These are phyloP conservation scores for Sesia apiformis DNA, from an alignment of 2,888 invertebrate genomes.

Conservation along the genomic window DNA sequence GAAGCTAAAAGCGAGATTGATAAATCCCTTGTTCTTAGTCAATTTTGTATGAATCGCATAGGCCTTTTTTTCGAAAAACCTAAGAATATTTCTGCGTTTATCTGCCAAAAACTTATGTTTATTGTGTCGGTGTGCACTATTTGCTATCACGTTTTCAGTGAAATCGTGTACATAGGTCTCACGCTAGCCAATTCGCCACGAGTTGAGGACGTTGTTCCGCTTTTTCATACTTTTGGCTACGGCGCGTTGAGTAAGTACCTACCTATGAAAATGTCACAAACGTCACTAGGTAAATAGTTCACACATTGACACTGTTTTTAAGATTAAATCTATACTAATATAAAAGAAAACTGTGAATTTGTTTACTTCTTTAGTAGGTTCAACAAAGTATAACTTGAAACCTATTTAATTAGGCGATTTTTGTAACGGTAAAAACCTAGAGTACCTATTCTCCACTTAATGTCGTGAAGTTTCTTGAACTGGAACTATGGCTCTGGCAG, in stretches of 20 bases:
- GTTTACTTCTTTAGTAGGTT: too few species aligned
- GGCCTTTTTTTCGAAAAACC: conserved; percentile 45
- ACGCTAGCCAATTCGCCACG: conserved; percentile 54
- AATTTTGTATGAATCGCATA: conserved; percentile 48
- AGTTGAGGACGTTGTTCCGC: conserved; percentile 61
- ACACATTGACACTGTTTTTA: too few species aligned
- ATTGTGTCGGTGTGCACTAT: conserved; percentile 37
- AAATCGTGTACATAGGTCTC: conserved; percentile 49
- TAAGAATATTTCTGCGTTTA: conserved; percentile 21
- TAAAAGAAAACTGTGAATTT: too few species aligned
- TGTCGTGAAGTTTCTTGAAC: too few species aligned
- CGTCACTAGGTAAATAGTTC: too few species aligned
- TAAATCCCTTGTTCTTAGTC: conserved; percentile 39
- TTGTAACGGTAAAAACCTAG: too few species aligned
- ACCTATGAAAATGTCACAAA: not conserved
- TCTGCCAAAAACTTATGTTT: conserved; percentile 43
- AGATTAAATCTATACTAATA: too few species aligned
- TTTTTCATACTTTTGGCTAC: conserved; percentile 63
- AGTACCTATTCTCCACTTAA: too few species aligned
- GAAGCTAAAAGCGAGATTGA: conserved; percentile 50
- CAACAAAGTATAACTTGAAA: too few species aligned
- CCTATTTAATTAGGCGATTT: too few species aligned
- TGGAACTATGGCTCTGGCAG: too few species aligned
- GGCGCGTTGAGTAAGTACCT: conserved; percentile 52
- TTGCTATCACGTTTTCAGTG: conserved; percentile 59